These are phyloP conservation scores for Cheilosia pagana DNA, from an alignment of 2,888 invertebrate genomes.

Conservation along the genomic window DNA sequence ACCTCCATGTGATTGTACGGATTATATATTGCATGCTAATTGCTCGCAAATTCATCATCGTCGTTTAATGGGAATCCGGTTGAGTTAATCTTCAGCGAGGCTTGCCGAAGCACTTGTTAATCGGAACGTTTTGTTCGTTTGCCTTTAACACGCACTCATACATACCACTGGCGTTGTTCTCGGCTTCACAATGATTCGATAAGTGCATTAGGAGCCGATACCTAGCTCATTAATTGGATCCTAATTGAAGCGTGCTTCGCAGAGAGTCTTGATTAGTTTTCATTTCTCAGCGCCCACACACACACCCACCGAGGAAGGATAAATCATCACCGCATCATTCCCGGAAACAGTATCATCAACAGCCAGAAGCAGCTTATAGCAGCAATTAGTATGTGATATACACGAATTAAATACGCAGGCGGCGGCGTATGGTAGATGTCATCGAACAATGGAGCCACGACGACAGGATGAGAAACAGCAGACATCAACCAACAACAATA, in stretches of 20 bases:
- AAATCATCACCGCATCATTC: slow-evolving; percentile 51
- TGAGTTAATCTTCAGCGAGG: slow-evolving; percentile 45
- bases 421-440: background rate
- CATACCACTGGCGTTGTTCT: slow-evolving; percentile 18
- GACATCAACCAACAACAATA: slow-evolving; percentile 52
- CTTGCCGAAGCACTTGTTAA: slow-evolving; percentile 35
- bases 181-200: slow-evolving; percentile 32
- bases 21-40: slow-evolving; percentile 60
- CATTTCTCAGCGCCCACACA: slow-evolving; percentile 22
- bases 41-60: slow-evolving; percentile 38
- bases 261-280: slow-evolving; percentile 15
- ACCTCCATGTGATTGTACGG: slow-evolving; percentile 43
- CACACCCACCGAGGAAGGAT: slow-evolving; percentile 15
- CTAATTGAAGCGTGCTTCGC: slow-evolving; percentile 30
- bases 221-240: slow-evolving; percentile 56
- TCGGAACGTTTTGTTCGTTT: slow-evolving; percentile 31
- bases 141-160: background rate
- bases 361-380: slow-evolving; percentile 39
- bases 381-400: slow-evolving; percentile 57
- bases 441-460: slow-evolving; percentile 28
- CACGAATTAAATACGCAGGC: slow-evolving; percentile 19
- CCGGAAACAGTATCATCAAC: slow-evolving; percentile 49
- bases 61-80: slow-evolving; percentile 46
- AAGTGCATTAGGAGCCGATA: slow-evolving; percentile 37
- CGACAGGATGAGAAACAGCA: slow-evolving; percentile 51